phyloP scores from a whole-genome alignment of 2,797 vertebrate genomes.

The Tolypeutes matacus region DNA sequence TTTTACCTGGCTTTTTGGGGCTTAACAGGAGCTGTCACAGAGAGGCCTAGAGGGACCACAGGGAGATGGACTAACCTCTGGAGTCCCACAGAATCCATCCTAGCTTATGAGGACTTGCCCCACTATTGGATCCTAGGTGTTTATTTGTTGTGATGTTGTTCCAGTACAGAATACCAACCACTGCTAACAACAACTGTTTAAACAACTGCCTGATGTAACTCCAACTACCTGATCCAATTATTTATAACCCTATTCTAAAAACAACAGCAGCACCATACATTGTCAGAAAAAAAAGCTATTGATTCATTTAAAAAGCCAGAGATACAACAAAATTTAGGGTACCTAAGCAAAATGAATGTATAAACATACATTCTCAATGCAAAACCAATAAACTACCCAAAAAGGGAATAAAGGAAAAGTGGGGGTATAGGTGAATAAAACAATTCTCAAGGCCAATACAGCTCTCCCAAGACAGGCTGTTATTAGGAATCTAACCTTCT shows the following conservation, averaged over 20 bases:
- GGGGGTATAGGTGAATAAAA: neutral
- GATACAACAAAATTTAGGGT: neutral
- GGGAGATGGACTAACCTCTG: fast-evolving
- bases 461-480: neutral
- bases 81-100: neutral
- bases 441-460: neutral
- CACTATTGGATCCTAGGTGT: neutral
- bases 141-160: neutral
- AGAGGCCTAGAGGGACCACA: neutral
- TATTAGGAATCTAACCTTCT: neutral
- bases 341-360: constrained; percentile 5
- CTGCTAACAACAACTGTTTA: neutral
- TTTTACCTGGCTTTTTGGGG: neutral
- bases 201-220: neutral
- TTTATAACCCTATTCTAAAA: neutral
- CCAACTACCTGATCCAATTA: neutral
- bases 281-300: neutral
- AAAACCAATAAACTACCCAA: neutral
- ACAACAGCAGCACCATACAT: neutral
- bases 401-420: neutral
- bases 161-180: neutral
- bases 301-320: constrained; percentile 1
- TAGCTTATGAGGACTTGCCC: neutral
- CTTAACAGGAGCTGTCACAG: neutral
- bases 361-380: neutral